Percentiles rank a stretch among this genome's conserved stretches.
Evolutionary conservation across 2,113 vertebrate genomes (phyloP).

Genomic region (Prietella phreatophila): DNA sequence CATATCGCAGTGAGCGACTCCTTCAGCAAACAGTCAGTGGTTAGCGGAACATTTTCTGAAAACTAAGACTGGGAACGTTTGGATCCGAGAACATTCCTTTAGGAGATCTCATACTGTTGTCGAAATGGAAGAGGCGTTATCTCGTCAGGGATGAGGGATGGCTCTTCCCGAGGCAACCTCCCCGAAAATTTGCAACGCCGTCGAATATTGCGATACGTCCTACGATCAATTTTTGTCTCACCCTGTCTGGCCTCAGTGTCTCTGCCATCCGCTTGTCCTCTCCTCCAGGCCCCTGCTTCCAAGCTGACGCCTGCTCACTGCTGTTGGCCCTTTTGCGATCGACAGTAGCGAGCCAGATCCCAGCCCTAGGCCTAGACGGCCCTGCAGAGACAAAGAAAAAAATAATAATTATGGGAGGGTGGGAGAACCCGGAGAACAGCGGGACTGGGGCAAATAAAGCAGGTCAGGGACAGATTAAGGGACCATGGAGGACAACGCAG

Average conservation of each 20-base stretch:
- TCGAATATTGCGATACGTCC: neutral
- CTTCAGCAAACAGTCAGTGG: too few species aligned
- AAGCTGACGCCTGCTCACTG: slow-evolving; percentile 70
- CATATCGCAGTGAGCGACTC: neutral
- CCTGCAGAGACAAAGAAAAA: slow-evolving; percentile 61
- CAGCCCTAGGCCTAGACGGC: slow-evolving; percentile 74
- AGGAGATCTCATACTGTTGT: neutral
- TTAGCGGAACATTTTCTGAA: neutral
- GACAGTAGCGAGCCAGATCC: slow-evolving; percentile 75
- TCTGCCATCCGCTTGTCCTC: slow-evolving; percentile 15
- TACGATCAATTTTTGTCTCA: neutral
- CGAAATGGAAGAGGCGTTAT: neutral
- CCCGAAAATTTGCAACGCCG: neutral
- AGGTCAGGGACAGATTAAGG: slow-evolving; percentile 78
- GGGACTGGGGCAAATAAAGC: slow-evolving; percentile 67
- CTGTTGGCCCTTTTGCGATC: slow-evolving; percentile 69
- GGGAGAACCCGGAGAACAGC: slow-evolving; percentile 65
- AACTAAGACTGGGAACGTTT: neutral
- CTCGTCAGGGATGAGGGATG: neutral
- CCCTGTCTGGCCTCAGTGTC: neutral
- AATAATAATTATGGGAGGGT: slow-evolving; percentile 40
- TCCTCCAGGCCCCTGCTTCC: slow-evolving; percentile 61
- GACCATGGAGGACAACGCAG: slow-evolving; percentile 49
- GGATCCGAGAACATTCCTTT: neutral
- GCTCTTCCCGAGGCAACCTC: neutral